Conservation (phyloP, 2,888 invertebrate genomes). For the Lumbricus terrestris region DNA sequence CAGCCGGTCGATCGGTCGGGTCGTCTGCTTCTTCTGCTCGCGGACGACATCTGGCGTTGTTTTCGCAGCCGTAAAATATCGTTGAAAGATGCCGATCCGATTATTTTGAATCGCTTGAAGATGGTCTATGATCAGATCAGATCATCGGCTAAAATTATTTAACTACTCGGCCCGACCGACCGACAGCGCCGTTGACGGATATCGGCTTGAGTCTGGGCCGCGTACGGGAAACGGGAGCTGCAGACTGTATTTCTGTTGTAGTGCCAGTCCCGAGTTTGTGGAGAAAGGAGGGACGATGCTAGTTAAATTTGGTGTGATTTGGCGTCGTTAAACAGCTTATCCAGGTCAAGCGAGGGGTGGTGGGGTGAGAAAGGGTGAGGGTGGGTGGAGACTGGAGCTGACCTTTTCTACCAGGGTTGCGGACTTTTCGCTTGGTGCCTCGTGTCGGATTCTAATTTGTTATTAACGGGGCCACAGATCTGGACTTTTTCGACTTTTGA, state of each 20-base stretch:
- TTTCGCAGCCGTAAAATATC: background rate
- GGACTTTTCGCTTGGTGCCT: no score
- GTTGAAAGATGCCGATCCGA: background rate
- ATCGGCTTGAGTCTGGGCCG: no score
- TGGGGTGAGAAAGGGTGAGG: no score
- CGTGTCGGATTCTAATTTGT: no score
- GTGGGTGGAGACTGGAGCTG: background rate
- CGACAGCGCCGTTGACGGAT: background rate
- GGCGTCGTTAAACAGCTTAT: no score
- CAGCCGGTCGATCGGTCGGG: no score
- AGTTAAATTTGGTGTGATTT: no score
- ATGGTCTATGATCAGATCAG: slow-evolving; percentile 20
- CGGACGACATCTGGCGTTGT: background rate
- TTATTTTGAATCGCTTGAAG: background rate
- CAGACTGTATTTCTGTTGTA: no score
- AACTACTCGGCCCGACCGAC: background rate
- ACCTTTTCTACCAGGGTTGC: background rate
- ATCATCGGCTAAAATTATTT: slow-evolving; percentile 14
- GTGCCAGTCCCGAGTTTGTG: no score
- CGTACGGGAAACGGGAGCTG: no score
- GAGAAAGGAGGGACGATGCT: no score
- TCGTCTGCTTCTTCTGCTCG: background rate
- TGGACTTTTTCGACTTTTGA: no score
- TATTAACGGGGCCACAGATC: background rate
- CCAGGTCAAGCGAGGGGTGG: background rate